phyloP scores from a whole-genome alignment of 1,140 invertebrate species.

The Drosophila mojavensis region DNA sequence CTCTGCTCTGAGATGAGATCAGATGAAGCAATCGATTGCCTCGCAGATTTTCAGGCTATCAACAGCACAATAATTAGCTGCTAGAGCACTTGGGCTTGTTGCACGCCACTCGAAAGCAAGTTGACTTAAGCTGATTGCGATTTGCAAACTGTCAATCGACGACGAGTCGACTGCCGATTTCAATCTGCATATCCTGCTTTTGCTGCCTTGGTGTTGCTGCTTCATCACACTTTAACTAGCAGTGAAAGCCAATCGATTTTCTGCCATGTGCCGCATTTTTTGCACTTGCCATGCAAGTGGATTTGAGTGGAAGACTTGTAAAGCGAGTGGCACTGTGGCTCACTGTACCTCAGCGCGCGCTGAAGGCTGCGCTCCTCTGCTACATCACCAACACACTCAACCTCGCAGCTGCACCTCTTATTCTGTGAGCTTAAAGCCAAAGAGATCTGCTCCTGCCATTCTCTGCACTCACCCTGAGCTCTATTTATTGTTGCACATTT shows the following conservation, averaged over 20 bases:
- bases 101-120: constrained; percentile 9
- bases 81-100: constrained; percentile 3
- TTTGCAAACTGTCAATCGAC: constrained; percentile 4
- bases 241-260: constrained; percentile 59
- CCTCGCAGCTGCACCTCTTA: constrained; percentile 22
- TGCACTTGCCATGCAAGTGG: constrained; percentile 32
- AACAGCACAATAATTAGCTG: constrained; percentile 63
- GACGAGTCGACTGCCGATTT: constrained; percentile 9
- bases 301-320: constrained; percentile 55
- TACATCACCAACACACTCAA: constrained; percentile 10
- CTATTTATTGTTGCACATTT: not conserved
- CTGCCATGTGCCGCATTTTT: constrained; percentile 18
- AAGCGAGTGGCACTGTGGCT: constrained; percentile 38
- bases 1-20: too few species aligned
- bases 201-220: constrained; percentile 12
- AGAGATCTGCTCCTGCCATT: not conserved
- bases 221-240: constrained; percentile 20
- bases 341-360: constrained; percentile 28
- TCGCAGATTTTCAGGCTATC: constrained; percentile 31
- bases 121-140: constrained; percentile 46
- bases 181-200: constrained; percentile 18
- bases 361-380: constrained; percentile 38
- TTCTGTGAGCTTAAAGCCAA: constrained; percentile 10
- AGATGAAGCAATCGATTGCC: constrained; percentile 52
- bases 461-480: not conserved